phyloP scores from a whole-genome alignment of 2,113 vertebrate genomes.

The Pygoscelis antarcticus region DNA sequence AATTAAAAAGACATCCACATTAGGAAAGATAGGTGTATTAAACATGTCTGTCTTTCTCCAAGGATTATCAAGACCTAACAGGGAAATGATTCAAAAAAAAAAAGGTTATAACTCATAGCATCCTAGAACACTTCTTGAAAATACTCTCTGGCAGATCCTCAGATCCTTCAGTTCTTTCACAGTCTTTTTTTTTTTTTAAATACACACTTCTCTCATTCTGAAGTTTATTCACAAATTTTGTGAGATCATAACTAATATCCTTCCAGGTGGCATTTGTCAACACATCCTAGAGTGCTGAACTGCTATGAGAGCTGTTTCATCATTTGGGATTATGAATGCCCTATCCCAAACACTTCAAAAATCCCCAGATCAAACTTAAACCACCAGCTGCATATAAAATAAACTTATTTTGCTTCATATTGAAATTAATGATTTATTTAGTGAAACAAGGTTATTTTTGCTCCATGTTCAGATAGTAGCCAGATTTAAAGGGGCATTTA shows the following conservation, averaged over 20 bases:
- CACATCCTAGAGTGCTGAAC: neutral
- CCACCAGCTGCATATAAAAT: neutral
- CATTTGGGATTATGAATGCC: neutral
- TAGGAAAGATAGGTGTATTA: neutral
- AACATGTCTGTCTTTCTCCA: neutral
- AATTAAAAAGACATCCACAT: neutral
- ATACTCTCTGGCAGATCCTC: neutral
- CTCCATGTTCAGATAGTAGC: neutral
- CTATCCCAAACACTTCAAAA: neutral
- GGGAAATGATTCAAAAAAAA: neutral
- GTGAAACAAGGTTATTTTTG: neutral
- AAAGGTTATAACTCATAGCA: neutral
- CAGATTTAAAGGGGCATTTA: neutral
- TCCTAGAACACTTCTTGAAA: neutral
- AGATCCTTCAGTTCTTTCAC: neutral
- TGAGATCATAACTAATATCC: neutral
- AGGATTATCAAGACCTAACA: neutral
- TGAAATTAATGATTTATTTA: neutral
- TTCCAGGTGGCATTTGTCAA: conserved; percentile 3
- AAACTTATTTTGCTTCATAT: neutral
- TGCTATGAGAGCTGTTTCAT: neutral
- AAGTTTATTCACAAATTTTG: neutral
- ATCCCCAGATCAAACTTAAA: neutral
- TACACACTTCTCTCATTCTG: neutral
- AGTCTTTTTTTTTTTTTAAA: neutral